phyloP scores from a whole-genome alignment of 1,140 invertebrate genomes.

The Mizuhopecten yessoensis region DNA sequence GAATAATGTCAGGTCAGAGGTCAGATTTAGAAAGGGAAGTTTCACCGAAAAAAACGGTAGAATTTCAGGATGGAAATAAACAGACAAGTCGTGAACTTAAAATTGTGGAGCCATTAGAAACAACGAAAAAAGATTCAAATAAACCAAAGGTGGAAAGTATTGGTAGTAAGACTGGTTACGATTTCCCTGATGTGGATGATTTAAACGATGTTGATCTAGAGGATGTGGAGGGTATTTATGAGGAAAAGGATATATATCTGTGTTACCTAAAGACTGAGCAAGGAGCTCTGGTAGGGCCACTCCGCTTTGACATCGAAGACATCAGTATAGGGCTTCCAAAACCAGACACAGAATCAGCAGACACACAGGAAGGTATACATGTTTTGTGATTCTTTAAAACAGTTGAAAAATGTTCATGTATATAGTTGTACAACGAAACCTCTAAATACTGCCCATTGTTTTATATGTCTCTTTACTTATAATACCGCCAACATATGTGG shows the following conservation, averaged over 20 bases:
- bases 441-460: too few species aligned
- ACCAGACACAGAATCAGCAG: slow-evolving; percentile 45
- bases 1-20: neutral
- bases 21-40: neutral
- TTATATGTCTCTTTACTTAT: too few species aligned
- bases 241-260: slow-evolving; percentile 73
- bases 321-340: slow-evolving; percentile 74
- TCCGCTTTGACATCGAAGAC: slow-evolving; percentile 78
- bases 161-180: slow-evolving; percentile 43
- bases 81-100: neutral
- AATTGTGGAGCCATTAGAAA: neutral
- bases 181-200: slow-evolving; percentile 57
- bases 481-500: too few species aligned
- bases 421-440: too few species aligned
- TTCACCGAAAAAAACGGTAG: neutral
- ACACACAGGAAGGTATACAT: slow-evolving; percentile 10
- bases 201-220: slow-evolving; percentile 56
- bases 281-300: slow-evolving; percentile 75
- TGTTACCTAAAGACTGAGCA: slow-evolving; percentile 76
- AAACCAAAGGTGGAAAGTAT: neutral
- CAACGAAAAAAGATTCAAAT: neutral
- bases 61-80: slow-evolving; percentile 17
- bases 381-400: neutral
- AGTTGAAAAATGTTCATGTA: too few species aligned
- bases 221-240: slow-evolving; percentile 69